Evolutionary conservation across 2,888 invertebrate species (phyloP).

Genomic region (Platycheirus rosarum): DNA sequence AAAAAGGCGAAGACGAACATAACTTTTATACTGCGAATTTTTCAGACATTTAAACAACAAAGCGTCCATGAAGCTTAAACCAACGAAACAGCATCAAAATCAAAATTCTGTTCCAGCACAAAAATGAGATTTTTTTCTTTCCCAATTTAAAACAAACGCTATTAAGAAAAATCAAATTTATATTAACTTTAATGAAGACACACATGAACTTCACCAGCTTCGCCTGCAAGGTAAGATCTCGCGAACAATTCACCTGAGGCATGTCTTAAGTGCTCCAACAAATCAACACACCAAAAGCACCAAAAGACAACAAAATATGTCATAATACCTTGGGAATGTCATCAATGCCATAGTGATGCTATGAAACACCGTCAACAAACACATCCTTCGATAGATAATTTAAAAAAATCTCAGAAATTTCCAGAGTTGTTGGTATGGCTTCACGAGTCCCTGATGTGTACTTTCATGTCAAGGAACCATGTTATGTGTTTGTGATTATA

Average conservation of each 20-base stretch:
- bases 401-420: constrained; percentile 22
- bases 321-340: constrained; percentile 17
- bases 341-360: constrained; percentile 3
- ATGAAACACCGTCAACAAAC: constrained; percentile 12
- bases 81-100: too few species aligned
- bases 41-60: too few species aligned
- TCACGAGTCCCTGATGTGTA: constrained; percentile 14
- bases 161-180: not conserved
- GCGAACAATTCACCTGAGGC: not conserved
- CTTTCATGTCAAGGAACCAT: constrained; percentile 11
- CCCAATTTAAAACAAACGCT: too few species aligned
- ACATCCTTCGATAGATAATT: constrained; percentile 12
- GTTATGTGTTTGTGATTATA: constrained; percentile 2
- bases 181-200: not conserved
- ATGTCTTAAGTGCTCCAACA: constrained; percentile 12
- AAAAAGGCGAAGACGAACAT: too few species aligned
- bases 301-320: constrained; percentile 10
- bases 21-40: too few species aligned
- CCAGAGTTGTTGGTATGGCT: not conserved
- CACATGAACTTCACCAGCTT: not conserved
- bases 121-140: too few species aligned
- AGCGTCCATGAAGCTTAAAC: too few species aligned
- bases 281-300: too few species aligned
- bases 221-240: not conserved
- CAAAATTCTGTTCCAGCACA: too few species aligned